Conservation (phyloP, 1,140 invertebrate genomes). For the Eumaeus atala region DNA sequence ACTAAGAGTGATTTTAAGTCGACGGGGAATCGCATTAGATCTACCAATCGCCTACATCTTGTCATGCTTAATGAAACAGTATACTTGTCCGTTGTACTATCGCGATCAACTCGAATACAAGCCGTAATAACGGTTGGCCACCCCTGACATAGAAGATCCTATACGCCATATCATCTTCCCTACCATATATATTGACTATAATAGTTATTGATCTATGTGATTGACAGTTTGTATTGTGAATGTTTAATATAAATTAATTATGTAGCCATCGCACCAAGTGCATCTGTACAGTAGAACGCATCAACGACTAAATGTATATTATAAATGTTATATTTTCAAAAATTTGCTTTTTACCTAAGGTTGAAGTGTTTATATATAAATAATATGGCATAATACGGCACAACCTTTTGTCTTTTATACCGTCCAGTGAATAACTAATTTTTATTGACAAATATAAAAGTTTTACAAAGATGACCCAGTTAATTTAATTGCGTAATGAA, state of each 20-base stretch:
- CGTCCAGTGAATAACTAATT: conserved; percentile 60
- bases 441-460: conserved; percentile 1
- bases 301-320: conserved; percentile 47
- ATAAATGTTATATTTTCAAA: conserved; percentile 29
- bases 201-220: conserved; percentile 51
- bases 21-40: no score
- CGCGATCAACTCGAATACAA: not conserved
- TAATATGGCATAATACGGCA: conserved; percentile 36
- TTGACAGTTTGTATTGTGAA: conserved; percentile 49
- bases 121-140: not conserved
- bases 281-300: conserved; percentile 47
- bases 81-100: no score
- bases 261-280: conserved; percentile 62
- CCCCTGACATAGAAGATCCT: not conserved
- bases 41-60: no score
- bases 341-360: conserved; percentile 34
- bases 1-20: no score
- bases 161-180: not conserved
- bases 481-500: not conserved
- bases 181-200: conserved; percentile 21
- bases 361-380: conserved; percentile 30
- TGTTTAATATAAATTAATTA: conserved; percentile 45
- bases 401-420: conserved; percentile 59
- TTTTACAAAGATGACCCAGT: not conserved
- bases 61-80: no score